A percentile compares a stretch with the other conserved stretches of the same genome.
Conservation (phyloP, 2,113 vertebrate species). For the Malaclemys terrapin region DNA sequence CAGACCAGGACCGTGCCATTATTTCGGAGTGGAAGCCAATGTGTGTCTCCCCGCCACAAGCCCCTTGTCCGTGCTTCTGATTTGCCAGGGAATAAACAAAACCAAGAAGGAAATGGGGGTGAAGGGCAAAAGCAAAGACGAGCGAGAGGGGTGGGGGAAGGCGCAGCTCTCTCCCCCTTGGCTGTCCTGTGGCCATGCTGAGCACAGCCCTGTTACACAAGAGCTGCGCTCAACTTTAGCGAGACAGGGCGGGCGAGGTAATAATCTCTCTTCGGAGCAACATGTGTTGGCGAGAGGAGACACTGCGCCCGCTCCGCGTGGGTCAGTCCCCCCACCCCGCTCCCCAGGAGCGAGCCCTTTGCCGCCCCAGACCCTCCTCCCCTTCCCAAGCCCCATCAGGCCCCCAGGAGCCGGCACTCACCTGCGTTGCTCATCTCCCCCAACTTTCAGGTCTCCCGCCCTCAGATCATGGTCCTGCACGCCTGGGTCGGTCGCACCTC, state of each 20-base stretch:
- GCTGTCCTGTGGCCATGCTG: too few species aligned
- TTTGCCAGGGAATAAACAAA: too few species aligned
- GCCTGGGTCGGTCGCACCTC: neutral
- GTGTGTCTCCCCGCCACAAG: too few species aligned
- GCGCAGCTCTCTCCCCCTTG: neutral
- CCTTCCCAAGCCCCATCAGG: neutral
- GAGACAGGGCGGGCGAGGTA: neutral
- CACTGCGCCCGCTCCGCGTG: neutral
- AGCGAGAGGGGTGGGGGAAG: neutral
- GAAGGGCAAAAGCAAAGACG: neutral
- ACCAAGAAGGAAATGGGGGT: neutral
- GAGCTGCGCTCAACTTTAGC: neutral
- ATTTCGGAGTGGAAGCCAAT: too few species aligned
- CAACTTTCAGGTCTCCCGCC: conserved; percentile 28
- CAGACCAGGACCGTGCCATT: too few species aligned
- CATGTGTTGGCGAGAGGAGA: neutral
- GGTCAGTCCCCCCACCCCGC: neutral
- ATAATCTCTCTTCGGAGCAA: neutral
- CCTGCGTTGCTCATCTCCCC: conserved; percentile 73
- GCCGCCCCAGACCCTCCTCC: neutral
- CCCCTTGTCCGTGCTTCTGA: too few species aligned
- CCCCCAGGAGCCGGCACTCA: conserved; percentile 20
- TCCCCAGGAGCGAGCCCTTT: too few species aligned
- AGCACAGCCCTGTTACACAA: too few species aligned
- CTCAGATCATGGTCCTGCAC: conserved; percentile 49